Conservation (phyloP, 1,140 invertebrate species). For the Thalassaphorura encarpata region DNA sequence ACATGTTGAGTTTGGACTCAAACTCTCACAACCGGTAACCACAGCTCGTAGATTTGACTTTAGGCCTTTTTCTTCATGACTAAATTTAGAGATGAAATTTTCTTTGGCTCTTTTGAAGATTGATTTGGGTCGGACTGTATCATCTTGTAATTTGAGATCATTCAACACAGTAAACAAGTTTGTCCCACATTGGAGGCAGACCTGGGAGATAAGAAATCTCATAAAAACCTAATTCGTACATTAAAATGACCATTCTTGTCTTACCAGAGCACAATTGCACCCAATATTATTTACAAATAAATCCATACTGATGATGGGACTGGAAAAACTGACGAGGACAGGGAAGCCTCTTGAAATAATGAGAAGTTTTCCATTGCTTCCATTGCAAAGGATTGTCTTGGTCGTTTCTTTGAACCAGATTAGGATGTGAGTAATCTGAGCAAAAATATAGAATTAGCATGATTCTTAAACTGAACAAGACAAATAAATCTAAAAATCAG, state of each 20-base stretch:
- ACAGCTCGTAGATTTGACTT: constrained; percentile 8
- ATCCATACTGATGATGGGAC: constrained; percentile 17
- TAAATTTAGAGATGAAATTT: constrained; percentile 29
- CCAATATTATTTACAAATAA: constrained; percentile 23
- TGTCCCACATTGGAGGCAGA: constrained; percentile 28
- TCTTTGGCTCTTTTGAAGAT: constrained; percentile 31
- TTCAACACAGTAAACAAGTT: constrained; percentile 28
- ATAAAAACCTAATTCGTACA: neutral
- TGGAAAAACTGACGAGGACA: constrained; percentile 24
- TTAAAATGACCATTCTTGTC: neutral
- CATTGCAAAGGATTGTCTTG: constrained; percentile 25
- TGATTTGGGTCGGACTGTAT: constrained; percentile 27
- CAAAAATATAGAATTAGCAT: neutral
- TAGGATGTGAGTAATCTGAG: constrained; percentile 15
- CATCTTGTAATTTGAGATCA: constrained; percentile 24
- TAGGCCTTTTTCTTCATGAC: constrained; percentile 27
- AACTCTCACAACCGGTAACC: neutral
- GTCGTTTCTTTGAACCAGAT: constrained; percentile 20
- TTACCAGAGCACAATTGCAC: constrained; percentile 25
- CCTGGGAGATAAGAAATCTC: constrained; percentile 13
- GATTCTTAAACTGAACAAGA: too few species aligned
- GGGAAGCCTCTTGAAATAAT: constrained; percentile 16
- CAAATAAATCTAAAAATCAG: too few species aligned
- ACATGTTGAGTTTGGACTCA: neutral
- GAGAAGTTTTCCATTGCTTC: constrained; percentile 23